phyloP scores from a whole-genome alignment of 2,888 invertebrate genomes.

The Tethea ocularis region DNA sequence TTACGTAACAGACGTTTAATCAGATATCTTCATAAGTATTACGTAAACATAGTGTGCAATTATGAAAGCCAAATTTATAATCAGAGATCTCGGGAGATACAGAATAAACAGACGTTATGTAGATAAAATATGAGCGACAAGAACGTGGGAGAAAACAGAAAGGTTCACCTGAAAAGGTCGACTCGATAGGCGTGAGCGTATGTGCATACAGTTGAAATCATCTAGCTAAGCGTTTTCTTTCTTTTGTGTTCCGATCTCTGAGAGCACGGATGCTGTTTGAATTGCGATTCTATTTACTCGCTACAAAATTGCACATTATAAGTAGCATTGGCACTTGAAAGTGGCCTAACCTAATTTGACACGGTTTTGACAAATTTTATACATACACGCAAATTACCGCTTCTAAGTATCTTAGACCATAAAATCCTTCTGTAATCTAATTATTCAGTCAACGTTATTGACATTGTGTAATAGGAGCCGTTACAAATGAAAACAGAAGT shows the following conservation, averaged over 20 bases:
- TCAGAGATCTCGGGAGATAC: neutral
- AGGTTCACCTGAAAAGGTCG: conserved; percentile 23
- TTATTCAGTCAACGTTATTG: conserved; percentile 13
- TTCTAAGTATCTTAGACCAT: neutral
- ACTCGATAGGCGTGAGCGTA: conserved; percentile 17
- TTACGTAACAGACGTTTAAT: conserved; percentile 5
- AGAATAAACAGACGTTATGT: neutral
- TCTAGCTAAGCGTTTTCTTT: conserved; percentile 19
- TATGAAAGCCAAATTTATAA: neutral
- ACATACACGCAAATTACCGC: neutral
- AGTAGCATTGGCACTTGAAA: conserved; percentile 12
- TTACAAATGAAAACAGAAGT: neutral
- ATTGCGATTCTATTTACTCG: conserved; percentile 8
- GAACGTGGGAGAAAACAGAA: conserved; percentile 17
- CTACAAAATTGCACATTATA: conserved; percentile 22
- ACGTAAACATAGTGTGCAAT: conserved; percentile 5
- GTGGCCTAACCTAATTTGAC: neutral
- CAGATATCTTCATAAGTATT: neutral
- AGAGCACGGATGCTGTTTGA: neutral
- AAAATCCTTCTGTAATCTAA: conserved; percentile 14
- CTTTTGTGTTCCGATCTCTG: conserved; percentile 9
- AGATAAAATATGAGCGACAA: conserved; percentile 8
- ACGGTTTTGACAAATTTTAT: neutral
- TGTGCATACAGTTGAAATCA: conserved; percentile 10
- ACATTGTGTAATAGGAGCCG: conserved; percentile 30